Evolutionary conservation across 2,888 invertebrate genomes (phyloP), one percentile per base, ranked within the genome.

Genomic region (Synanthedon vespiformis): DNA sequence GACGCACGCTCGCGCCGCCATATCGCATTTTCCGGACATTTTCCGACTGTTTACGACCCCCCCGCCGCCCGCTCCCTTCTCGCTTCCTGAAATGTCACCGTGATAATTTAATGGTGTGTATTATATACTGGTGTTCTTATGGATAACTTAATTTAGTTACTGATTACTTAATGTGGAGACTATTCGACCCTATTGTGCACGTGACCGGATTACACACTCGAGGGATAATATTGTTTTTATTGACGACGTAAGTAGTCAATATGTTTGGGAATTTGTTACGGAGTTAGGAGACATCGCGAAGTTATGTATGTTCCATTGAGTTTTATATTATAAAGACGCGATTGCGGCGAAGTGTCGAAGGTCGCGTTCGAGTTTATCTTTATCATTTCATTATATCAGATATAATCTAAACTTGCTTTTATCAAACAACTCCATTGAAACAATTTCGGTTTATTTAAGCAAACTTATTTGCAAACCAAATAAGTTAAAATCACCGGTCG

Each of bases 151-250:
- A 54, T 77, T 62, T 66, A 71, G 68, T 72, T 74, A 72, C 76
- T 72, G 74, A 79, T 78, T 74, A 76, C 68, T 78, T 77, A 72
- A 76, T 80, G 82, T 77, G 79, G 79, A 72, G 60, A 55, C 62
- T 65, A 59, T 61, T 63, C 63, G 65, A 60, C 67, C 69, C 76
- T 74, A 70, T 68, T 65, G 58, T 63, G 67, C 78, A 72, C 81
- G 79, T 83, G 81, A 83, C 78, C 71, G 80, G 79, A 83, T 82
- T 81, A 77, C 77, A 60, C 72, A 72, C 68, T 65, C 61, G 61
- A 72, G 70, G 77, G 77, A 77, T 77, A 40, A 27, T 53, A 53
- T 73, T 73, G 70, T 74, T 76, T 68, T 79, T 78, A 77, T 77
- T 67, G 68, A 63, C 66, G 64, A 75, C 66, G 82, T 82, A 81